phyloP scores from a whole-genome alignment of 1,140 invertebrate species.

The Hermetia illucens region DNA sequence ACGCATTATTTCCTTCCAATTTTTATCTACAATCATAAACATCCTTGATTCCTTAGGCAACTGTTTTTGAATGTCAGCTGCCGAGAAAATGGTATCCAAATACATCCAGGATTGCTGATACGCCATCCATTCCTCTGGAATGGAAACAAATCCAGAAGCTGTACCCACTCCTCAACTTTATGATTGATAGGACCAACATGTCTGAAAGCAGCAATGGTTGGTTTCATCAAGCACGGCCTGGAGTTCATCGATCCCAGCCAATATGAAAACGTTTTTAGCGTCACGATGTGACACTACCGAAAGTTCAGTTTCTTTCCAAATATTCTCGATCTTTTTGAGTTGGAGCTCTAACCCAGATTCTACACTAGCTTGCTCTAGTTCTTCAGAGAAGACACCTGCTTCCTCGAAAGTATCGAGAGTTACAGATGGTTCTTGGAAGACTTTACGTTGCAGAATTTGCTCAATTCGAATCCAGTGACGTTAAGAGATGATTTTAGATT shows the following conservation, averaged over 20 bases:
- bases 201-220: slow-evolving; percentile 68
- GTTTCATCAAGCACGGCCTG: slow-evolving; percentile 70
- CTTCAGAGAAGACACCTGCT: slow-evolving; percentile 51
- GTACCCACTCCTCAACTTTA: slow-evolving; percentile 66
- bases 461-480: slow-evolving; percentile 77
- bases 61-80: slow-evolving; percentile 76
- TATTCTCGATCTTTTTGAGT: slow-evolving; percentile 66
- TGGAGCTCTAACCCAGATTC: slow-evolving; percentile 65
- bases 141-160: slow-evolving; percentile 40
- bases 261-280: slow-evolving; percentile 62
- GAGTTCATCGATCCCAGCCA: slow-evolving; percentile 71
- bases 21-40: slow-evolving; percentile 70
- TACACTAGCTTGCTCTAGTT: slow-evolving; percentile 57
- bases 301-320: slow-evolving; percentile 69
- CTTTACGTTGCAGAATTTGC: slow-evolving; percentile 50
- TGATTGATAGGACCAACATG: slow-evolving; percentile 69
- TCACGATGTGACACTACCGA: slow-evolving; percentile 62
- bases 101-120: slow-evolving; percentile 80
- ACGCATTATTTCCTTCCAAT: slow-evolving; percentile 74
- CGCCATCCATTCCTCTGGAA: slow-evolving; percentile 65
- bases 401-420: slow-evolving; percentile 52
- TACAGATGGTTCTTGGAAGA: slow-evolving; percentile 50
- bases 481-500: slow-evolving; percentile 7
- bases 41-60: slow-evolving; percentile 71
- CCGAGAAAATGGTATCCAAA: slow-evolving; percentile 76